These are phyloP conservation scores for Drosophila meridionalis DNA, from an alignment of 2,888 invertebrate species.

Conservation along the genomic window DNA sequence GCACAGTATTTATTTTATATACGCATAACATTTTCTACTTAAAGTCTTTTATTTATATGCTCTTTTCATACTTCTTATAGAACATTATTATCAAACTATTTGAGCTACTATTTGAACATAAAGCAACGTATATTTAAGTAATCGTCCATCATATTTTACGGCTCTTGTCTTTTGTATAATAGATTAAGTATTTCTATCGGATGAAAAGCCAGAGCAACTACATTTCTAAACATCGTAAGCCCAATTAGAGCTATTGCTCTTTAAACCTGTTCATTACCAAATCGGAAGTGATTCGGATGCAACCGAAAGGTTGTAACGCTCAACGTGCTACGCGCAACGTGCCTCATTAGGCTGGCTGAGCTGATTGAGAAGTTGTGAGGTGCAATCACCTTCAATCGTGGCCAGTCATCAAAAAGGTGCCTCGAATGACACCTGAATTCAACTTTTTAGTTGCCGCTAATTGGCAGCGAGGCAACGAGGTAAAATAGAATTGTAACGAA, in stretches of 20 bases:
- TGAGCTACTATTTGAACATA: background rate
- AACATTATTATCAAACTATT: background rate
- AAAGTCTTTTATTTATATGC: background rate
- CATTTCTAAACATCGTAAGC: background rate
- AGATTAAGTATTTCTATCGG: background rate
- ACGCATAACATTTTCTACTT: too few relatives aligned
- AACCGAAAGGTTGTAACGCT: constrained; percentile 29
- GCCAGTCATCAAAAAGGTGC: constrained; percentile 75
- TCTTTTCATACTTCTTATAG: background rate
- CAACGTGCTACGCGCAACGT: constrained; percentile 12
- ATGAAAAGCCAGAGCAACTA: background rate
- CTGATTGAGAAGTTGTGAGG: constrained; percentile 16
- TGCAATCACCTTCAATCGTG: constrained; percentile 47
- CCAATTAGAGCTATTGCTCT: constrained; percentile 26
- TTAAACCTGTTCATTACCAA: constrained; percentile 34
- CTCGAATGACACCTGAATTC: constrained; percentile 67
- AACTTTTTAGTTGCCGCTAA: constrained; percentile 53
- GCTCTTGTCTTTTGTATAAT: background rate
- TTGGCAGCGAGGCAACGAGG: constrained; percentile 38
- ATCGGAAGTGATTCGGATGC: constrained; percentile 64
- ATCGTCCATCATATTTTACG: background rate
- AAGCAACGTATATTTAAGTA: background rate
- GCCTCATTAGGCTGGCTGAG: constrained; percentile 31
- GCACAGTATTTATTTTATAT: too few relatives aligned
- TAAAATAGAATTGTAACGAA: constrained; percentile 37